phyloP scores from a whole-genome alignment of 2,888 invertebrate genomes.

The Brenthis hecate region DNA sequence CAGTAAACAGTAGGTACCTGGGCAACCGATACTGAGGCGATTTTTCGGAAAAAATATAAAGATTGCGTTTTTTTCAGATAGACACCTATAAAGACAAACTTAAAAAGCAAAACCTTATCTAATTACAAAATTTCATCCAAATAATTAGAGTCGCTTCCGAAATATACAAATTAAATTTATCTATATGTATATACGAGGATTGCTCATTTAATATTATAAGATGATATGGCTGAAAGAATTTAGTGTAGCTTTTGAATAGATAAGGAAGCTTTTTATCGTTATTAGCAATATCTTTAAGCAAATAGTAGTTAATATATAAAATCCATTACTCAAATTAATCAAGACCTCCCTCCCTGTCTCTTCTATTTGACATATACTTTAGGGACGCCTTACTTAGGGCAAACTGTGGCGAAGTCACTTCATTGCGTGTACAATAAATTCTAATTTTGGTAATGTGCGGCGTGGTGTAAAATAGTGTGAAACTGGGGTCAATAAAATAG shows the following conservation, averaged over 20 bases:
- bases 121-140: no score
- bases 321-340: conserved; percentile 79
- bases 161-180: no score
- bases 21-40: no score
- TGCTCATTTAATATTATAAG: no score
- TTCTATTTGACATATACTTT: conserved; percentile 67
- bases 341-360: conserved; percentile 74
- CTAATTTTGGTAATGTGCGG: conserved; percentile 65
- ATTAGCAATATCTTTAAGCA: conserved; percentile 5
- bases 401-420: conserved; percentile 77
- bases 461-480: conserved; percentile 40
- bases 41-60: no score
- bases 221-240: neutral
- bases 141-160: no score
- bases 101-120: no score
- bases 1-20: neutral
- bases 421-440: conserved; percentile 69
- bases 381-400: conserved; percentile 62
- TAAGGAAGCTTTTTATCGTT: neutral
- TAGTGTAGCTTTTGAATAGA: neutral
- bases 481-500: conserved; percentile 39
- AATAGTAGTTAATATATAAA: conserved; percentile 47
- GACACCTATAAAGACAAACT: no score
- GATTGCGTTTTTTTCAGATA: no score
- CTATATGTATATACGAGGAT: no score